Base-by-base conservation (phyloP, 2,888 invertebrate species). In the Trichogramma evanescens region DNA sequence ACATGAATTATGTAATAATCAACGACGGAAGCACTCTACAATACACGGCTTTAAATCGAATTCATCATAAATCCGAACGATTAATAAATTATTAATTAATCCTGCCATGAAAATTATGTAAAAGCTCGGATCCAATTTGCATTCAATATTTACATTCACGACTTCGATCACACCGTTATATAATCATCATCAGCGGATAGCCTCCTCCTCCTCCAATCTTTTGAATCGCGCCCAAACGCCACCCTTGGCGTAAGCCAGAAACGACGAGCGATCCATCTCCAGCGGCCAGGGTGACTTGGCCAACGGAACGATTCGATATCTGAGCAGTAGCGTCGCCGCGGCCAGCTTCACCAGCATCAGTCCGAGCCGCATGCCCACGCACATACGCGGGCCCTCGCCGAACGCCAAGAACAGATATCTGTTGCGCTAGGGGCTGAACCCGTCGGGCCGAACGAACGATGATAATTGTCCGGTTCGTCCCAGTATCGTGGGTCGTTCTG, bases 321-420 rank as follows among this genome's bases (percentile, higher is more conserved):
- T 63, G 0, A 2, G 59, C 1, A 74, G 0, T 1, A 73, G 6
- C 0, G 63, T 62, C 4, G 62, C 65, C 5, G 70, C n/a, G 3
- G 62, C 65, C 1, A 65, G 61, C 58, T 74, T 74, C 4, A 70
- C 61, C 43, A 69, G 63, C 45, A 72, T 9, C 43, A 66, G 8
- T 1, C 66, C 73, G 61, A 75, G 59, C 56, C 69, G 65, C 66
- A 70, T 71, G 1, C 74, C 74, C 4, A 67, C 65, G 59, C 74
- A 74, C 6, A 68, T 67, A 51, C 74, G 67, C 0, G 74, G 73
- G 0, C 74, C 74, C 6, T 72, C 72, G 1, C 74, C 70, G 55
- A 74, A 74, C 0, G 72, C 70, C 13, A 74, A 26, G 54, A 63
- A 71, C 0, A 61, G 46, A 41, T 58, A 71, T 56, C 65, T 72